Base-by-base conservation (phyloP, 2,797 vertebrate species). In the Apogon talboti region DNA sequence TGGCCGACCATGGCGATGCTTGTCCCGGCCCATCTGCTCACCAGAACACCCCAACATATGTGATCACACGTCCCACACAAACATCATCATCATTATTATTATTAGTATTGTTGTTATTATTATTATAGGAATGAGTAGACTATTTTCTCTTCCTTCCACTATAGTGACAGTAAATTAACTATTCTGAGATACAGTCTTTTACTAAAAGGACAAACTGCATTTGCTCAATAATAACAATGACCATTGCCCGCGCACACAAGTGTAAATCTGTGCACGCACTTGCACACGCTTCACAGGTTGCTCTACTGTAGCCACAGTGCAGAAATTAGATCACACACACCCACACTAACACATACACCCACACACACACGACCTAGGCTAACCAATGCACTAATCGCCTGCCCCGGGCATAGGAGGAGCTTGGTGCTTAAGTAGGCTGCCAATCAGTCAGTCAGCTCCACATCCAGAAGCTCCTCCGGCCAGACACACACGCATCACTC, bases 391-490 rank as follows among this genome's bases (percentile, higher is more conserved):
- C 86, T 93, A 93, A 95, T 95, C 95, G 95, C 95, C 93, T 96
- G 96, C 94, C 92, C 93, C 91, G 86, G 87, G 89, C 92, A 94
- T 92, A 94, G 97, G 96, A 95, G 97, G 96, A 78, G 96, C 96
- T 85, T 95, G 92, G 85, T 82, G 95, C 94, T 96, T 95, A 93
- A 95, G 96, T 95, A 95, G 94, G 85, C 92, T 97, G 96, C 96
- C 97, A 98, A 97, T 98, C 96, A 98, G 95, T 94, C 95, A 94
- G 94, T 98, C 96, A 97, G 96, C 95, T 97, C 95, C 95, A 97
- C 96, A 97, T 96, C 94, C 95, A 94, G 93, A 87, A 94, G 93
- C 95, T 96, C 95, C 94, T 86, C 93, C 94, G 95, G 94, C 94
- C 95, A 86, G 81, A 24, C 21, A 24, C 21, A 84, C 95, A 90